Base-by-base conservation (phyloP, 2,113 vertebrate species). In the Oxyruncus cristatus region DNA sequence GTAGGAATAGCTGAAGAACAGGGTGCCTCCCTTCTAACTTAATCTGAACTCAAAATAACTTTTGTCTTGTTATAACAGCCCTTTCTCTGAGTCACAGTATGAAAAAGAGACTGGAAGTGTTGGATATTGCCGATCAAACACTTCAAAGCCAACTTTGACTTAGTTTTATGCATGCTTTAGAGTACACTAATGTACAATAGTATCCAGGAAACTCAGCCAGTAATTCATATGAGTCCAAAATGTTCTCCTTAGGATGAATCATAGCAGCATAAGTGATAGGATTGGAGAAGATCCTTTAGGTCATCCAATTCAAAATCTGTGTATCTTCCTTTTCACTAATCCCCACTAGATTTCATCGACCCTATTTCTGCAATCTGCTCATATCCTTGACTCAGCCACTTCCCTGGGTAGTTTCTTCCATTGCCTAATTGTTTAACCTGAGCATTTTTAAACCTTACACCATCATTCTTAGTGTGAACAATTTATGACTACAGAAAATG, bases 161-260 rank as follows among this genome's bases (percentile, higher is more conserved):
- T 84, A 89, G 85, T 94, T 95, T 89, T 92, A 75, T 86, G 65
- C 81, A 83, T 94, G 72, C 91, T 93, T 95, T n/a, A 68, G 89
- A 88, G 96, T 93, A 95, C 91, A 96, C 84, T 95, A 95, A 94
- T 95, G 70, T 72, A 89, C 81, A 49, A 78, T 80, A 75, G 85
- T 41, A 58, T 97, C 97, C 97, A 98, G 93, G 79, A 97, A 96
- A 92, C 32, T 41, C 22, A 73, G 97, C 97, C 97, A 97, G 68
- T 96, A 92, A 95, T 93, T 96, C 94, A 92, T 88, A 67, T 24
- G 59, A 50, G 92, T 97, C 95, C 97, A 97, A 94, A 97, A 95
- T 88, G 89, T 92, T 96, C 96, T 97, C 58, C 44, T 91, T 68
- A 65, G 72, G 53, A 91, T 97, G 95, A 97, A 92, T 97, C 96